These are phyloP conservation scores for Carettochelys insculpta DNA, from an alignment of 2,113 vertebrate genomes.

Conservation along the genomic window DNA sequence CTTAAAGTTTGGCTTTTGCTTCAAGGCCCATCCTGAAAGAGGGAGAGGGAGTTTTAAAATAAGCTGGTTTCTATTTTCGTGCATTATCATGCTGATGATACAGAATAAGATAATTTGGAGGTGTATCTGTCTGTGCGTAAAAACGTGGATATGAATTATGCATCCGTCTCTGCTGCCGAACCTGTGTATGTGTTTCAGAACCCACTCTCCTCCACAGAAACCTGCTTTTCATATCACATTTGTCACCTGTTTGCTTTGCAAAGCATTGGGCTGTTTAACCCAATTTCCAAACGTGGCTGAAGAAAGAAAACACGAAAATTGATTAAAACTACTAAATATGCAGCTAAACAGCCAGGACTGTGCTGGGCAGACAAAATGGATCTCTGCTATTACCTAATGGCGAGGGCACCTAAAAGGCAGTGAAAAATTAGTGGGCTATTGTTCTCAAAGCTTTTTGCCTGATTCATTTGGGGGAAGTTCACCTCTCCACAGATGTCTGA, in stretches of 20 bases:
- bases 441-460: not conserved
- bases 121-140: not conserved
- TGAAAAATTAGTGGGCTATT: not conserved
- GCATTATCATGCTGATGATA: constrained; percentile 35
- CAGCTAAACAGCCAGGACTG: rapidly evolving
- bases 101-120: constrained; percentile 31
- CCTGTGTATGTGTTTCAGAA: not conserved
- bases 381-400: rapidly evolving
- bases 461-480: not conserved
- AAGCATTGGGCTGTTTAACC: not conserved
- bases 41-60: not conserved
- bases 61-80: constrained; percentile 37
- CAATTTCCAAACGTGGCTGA: not conserved
- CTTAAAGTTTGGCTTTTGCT: not conserved
- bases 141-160: constrained; percentile 52
- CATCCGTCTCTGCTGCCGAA: constrained; percentile 37
- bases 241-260: not conserved
- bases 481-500: not conserved
- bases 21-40: not conserved
- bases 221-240: not conserved
- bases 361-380: rapidly evolving
- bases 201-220: constrained; percentile 21
- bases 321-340: rapidly evolving
- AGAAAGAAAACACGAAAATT: rapidly evolving
- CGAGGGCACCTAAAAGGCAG: rapidly evolving